Evolutionary conservation across 2,888 invertebrate genomes (phyloP).

Genomic region (Nomada lathburiana): DNA sequence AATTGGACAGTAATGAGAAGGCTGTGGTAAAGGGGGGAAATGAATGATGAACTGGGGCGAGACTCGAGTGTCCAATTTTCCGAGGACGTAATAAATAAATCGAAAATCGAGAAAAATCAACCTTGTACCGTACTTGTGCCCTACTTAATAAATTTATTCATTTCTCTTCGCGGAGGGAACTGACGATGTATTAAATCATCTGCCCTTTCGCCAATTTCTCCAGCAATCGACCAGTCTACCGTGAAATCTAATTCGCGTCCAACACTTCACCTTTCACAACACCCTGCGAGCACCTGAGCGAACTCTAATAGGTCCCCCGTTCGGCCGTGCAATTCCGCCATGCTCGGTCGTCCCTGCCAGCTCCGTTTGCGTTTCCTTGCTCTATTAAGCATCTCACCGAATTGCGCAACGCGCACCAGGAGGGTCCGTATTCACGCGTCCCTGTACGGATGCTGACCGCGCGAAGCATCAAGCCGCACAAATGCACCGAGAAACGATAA

Average conservation of each 20-base stretch:
- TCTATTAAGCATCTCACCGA: slow-evolving; percentile 53
- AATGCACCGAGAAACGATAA: slow-evolving; percentile 68
- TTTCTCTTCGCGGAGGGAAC: too few species aligned
- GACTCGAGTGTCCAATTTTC: too few species aligned
- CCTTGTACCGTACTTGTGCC: too few species aligned
- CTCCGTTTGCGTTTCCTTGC: slow-evolving; percentile 50
- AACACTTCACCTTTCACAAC: slow-evolving; percentile 2
- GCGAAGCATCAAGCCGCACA: background rate
- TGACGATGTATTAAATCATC: too few species aligned
- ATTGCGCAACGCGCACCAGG: slow-evolving; percentile 23
- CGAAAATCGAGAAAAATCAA: too few species aligned
- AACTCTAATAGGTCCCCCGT: slow-evolving; percentile 24
- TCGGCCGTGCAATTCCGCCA: slow-evolving; percentile 41
- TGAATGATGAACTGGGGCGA: too few species aligned
- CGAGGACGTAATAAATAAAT: too few species aligned
- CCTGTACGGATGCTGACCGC: background rate
- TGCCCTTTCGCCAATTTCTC: background rate
- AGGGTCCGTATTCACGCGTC: background rate
- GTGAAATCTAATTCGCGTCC: background rate
- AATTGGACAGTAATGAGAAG: too few species aligned
- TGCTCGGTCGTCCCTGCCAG: slow-evolving; percentile 36
- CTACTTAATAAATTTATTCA: too few species aligned
- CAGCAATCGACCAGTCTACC: background rate
- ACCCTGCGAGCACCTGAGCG: slow-evolving; percentile 1
- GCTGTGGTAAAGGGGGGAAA: too few species aligned